Evolutionary conservation across 2,888 invertebrate species (phyloP).

Genomic region (Philereme transversata): DNA sequence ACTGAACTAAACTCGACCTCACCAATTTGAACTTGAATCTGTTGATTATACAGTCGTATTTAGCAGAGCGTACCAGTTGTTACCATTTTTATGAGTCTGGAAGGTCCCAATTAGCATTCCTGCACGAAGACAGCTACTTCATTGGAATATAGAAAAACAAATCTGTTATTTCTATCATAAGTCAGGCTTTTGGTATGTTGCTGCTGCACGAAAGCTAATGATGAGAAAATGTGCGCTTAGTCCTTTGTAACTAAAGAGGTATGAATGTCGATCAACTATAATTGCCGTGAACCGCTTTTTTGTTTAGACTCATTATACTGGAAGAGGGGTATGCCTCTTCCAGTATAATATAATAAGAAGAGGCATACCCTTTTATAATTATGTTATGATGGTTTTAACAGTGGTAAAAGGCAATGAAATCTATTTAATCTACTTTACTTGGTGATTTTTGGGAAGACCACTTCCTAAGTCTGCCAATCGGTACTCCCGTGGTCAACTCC

Average conservation of each 20-base stretch:
- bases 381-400: too few species aligned
- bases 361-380: too few species aligned
- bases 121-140: slow-evolving; percentile 49
- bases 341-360: too few species aligned
- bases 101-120: slow-evolving; percentile 65
- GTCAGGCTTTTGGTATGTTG: slow-evolving; percentile 35
- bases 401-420: too few species aligned
- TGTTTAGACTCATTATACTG: too few species aligned
- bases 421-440: too few species aligned
- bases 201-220: slow-evolving; percentile 28
- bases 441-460: too few species aligned
- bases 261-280: too few species aligned
- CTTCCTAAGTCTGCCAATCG: too few species aligned
- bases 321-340: too few species aligned
- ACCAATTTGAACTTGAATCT: slow-evolving; percentile 36
- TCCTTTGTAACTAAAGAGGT: background rate
- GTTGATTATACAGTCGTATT: slow-evolving; percentile 37
- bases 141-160: slow-evolving; percentile 48
- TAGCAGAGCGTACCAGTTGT: slow-evolving; percentile 30
- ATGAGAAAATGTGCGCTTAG: slow-evolving; percentile 18
- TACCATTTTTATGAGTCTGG: slow-evolving; percentile 53
- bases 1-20: slow-evolving; percentile 26
- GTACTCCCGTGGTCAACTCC: too few species aligned
- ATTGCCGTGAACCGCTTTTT: too few species aligned
- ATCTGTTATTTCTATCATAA: slow-evolving; percentile 44